These are phyloP conservation scores for Hylaeus anthracinus DNA, from an alignment of 1,140 invertebrate genomes.

Conservation along the genomic window DNA sequence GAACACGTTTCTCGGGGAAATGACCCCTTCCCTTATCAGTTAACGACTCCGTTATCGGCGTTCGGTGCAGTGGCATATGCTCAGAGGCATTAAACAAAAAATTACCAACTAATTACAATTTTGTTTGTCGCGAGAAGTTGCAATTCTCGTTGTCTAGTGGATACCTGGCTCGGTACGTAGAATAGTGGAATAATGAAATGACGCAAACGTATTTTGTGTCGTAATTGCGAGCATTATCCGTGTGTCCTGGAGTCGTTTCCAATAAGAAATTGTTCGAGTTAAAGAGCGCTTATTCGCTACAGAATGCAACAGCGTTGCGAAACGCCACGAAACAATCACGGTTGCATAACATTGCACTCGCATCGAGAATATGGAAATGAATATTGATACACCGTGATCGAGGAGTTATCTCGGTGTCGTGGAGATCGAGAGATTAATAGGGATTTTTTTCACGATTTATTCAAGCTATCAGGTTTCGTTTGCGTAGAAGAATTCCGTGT, in stretches of 20 bases:
- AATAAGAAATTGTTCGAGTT: too few species aligned
- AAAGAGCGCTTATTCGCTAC: too few species aligned
- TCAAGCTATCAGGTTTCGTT: too few species aligned
- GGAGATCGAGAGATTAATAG: background rate
- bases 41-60: background rate
- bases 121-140: background rate
- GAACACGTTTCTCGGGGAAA: constrained; percentile 30
- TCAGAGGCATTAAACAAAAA: background rate
- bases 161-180: too few species aligned
- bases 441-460: background rate
- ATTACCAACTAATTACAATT: constrained; percentile 3
- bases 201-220: too few species aligned
- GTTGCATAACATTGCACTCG: background rate
- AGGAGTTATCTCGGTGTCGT: background rate
- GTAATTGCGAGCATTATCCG: too few species aligned
- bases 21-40: constrained; percentile 43
- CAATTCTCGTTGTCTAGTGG: too few species aligned
- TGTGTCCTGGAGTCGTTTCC: too few species aligned
- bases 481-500: too few species aligned
- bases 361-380: background rate
- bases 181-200: too few species aligned
- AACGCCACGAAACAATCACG: too few species aligned
- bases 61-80: background rate
- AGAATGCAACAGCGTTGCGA: too few species aligned
- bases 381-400: background rate